Percentiles rank a stretch among this genome's conserved stretches.
Conservation (phyloP, 2,113 vertebrate species). For the Typhlomys cinereus region DNA sequence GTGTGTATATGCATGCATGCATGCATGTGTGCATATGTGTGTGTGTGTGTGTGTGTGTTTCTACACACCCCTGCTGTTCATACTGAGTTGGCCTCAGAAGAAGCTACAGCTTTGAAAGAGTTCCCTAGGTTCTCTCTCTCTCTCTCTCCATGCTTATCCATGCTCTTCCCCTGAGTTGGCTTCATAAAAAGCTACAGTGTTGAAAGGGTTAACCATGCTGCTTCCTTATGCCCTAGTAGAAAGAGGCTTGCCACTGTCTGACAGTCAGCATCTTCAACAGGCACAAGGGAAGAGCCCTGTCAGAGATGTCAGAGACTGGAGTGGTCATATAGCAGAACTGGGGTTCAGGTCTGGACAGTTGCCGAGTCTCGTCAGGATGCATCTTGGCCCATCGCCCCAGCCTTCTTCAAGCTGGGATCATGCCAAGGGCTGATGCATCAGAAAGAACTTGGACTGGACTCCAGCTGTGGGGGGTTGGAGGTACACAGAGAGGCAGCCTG, state of each 20-base stretch:
- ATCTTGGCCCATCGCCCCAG: conserved; percentile 43
- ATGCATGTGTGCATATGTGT: too few species aligned
- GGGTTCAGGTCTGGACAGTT: neutral
- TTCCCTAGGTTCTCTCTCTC: too few species aligned
- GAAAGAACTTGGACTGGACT: neutral
- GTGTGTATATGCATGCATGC: neutral
- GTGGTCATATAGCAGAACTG: neutral
- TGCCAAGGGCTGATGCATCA: conserved; percentile 46
- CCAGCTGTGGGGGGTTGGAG: conserved; percentile 18
- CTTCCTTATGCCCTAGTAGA: neutral
- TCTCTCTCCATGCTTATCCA: neutral
- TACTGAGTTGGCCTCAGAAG: too few species aligned
- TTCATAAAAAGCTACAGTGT: neutral
- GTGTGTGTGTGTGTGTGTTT: too few species aligned
- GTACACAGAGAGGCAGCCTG: neutral
- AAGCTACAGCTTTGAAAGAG: too few species aligned
- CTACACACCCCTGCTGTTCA: too few species aligned
- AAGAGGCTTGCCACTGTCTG: neutral
- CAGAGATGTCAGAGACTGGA: neutral
- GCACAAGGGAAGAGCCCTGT: neutral
- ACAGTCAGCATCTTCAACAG: neutral
- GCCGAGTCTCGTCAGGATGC: neutral
- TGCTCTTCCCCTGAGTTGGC: neutral
- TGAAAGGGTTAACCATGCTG: conserved; percentile 39
- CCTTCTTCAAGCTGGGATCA: neutral